Conservation (phyloP, 2,797 vertebrate genomes). For the Phalanger gymnotis region DNA sequence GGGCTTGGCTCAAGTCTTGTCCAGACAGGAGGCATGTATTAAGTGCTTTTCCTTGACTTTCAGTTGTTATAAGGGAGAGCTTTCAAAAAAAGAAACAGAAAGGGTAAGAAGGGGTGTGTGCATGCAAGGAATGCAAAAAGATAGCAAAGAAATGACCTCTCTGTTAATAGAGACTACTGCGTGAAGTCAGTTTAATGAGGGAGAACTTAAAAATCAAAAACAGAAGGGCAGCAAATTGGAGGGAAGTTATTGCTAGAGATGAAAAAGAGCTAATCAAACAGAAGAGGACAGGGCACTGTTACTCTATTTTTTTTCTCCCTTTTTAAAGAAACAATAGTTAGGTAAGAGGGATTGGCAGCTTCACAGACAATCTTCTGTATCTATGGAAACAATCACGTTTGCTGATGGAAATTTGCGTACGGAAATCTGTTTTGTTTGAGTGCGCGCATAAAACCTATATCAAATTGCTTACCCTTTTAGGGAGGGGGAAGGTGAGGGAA, state of each 20-base stretch:
- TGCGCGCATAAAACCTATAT: no score
- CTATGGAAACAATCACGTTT: neutral
- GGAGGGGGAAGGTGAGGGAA: no score
- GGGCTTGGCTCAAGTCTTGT: neutral
- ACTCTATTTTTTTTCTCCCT: neutral
- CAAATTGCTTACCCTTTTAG: no score
- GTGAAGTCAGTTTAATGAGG: neutral
- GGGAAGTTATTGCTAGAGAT: neutral
- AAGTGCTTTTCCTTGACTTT: no score
- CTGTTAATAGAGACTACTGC: neutral
- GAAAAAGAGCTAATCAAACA: neutral
- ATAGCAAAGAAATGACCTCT: neutral
- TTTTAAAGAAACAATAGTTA: neutral
- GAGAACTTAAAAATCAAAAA: neutral
- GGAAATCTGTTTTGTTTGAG: no score
- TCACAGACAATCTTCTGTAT: neutral
- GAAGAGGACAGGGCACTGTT: no score
- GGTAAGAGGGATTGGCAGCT: neutral
- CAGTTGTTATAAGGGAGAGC: neutral
- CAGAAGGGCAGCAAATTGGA: neutral
- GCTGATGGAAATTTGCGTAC: no score
- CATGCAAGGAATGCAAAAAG: no score
- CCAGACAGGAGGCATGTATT: no score
- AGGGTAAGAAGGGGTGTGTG: no score
- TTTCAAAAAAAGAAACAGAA: neutral